phyloP scores from a whole-genome alignment of 2,888 invertebrate species.

The Epirrita christyi region DNA sequence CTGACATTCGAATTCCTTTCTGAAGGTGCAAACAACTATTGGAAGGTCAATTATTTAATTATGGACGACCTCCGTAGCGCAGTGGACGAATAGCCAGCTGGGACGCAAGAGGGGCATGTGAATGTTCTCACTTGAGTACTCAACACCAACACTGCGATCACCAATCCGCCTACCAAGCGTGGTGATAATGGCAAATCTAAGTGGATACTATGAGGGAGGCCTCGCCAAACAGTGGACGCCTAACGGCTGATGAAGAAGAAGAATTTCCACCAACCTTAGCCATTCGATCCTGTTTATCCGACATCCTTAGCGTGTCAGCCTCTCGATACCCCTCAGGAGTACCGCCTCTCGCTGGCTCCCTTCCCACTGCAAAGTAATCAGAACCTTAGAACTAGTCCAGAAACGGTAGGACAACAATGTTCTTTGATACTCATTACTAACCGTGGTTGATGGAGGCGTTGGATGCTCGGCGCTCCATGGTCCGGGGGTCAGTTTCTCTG shows the following conservation, averaged over 20 bases:
- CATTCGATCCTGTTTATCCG: conserved; percentile 63
- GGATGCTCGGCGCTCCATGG: conserved; percentile 76
- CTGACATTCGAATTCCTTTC: no score
- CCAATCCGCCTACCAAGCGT: no score
- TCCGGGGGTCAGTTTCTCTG: conserved; percentile 75
- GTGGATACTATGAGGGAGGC: no score
- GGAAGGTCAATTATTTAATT: no score
- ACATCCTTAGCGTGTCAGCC: conserved; percentile 74
- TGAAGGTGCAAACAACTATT: background rate
- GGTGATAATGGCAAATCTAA: no score
- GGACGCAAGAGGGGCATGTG: no score
- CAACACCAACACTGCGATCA: no score
- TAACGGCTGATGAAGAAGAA: no score
- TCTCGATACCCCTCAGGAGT: conserved; percentile 80
- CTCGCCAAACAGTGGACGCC: no score
- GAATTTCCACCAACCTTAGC: conserved; percentile 62
- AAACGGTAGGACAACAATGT: background rate
- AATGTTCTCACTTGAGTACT: no score
- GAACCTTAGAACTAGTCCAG: conserved; percentile 6
- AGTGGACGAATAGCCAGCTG: no score
- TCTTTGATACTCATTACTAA: conserved; percentile 37
- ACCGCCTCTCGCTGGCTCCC: conserved; percentile 47
- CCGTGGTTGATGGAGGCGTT: conserved; percentile 77
- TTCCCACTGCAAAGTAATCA: conserved; percentile 53
- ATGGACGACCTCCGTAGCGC: no score